Conservation (phyloP, 2,797 vertebrate genomes). For the Onychomys torridus region DNA sequence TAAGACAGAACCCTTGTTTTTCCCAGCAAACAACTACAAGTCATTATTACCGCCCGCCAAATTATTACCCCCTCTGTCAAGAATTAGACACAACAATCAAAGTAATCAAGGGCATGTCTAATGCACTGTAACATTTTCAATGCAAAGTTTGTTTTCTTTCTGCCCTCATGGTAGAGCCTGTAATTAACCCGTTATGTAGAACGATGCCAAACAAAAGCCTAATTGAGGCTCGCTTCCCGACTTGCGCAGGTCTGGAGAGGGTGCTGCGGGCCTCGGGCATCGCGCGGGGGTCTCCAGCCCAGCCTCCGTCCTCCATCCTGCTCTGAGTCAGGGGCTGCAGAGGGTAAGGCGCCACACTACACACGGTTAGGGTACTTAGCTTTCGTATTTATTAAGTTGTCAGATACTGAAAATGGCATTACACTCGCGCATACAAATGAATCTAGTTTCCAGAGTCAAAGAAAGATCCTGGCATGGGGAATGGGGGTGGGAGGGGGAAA, state of each 20-base stretch:
- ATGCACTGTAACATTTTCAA: slow-evolving; percentile 80
- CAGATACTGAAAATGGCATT: slow-evolving; percentile 83
- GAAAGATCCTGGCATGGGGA: background rate
- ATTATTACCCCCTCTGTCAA: slow-evolving; percentile 81
- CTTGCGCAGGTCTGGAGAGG: slow-evolving; percentile 39
- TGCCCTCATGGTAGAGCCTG: background rate
- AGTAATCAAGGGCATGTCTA: slow-evolving; percentile 80
- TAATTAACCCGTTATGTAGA: slow-evolving; percentile 77
- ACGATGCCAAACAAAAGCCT: slow-evolving; percentile 75
- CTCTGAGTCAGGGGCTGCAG: slow-evolving; percentile 62
- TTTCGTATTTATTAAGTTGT: slow-evolving; percentile 86
- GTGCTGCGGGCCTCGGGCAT: background rate
- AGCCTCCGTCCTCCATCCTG: background rate
- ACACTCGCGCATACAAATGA: slow-evolving; percentile 83
- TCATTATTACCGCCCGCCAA: slow-evolving; percentile 74
- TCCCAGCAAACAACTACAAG: slow-evolving; percentile 69
- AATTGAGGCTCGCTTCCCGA: slow-evolving; percentile 15
- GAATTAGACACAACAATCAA: slow-evolving; percentile 84
- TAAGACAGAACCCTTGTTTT: slow-evolving; percentile 74
- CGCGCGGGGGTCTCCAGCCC: background rate
- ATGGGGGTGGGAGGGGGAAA: background rate
- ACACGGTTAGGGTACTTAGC: slow-evolving; percentile 76
- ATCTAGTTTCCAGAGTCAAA: slow-evolving; percentile 79
- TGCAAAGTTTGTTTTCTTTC: slow-evolving; percentile 70
- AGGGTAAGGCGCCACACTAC: slow-evolving; percentile 70